These are phyloP conservation scores for Zeuzera pyrina DNA, from an alignment of 2,888 invertebrate species.

Conservation along the genomic window DNA sequence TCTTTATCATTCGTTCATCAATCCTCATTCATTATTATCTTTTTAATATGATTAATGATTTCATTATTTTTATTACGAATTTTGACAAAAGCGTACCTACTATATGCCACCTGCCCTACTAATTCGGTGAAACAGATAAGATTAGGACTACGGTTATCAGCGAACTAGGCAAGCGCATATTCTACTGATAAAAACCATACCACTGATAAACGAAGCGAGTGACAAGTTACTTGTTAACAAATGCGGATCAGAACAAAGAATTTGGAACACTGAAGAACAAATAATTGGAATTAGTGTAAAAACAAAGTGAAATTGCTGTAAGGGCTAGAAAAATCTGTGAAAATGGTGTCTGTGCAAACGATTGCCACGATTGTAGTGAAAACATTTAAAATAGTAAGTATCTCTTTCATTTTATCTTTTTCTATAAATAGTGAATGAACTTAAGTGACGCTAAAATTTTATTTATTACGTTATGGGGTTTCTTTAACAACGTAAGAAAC, in stretches of 20 bases:
- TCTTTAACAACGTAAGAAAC: too few relatives aligned
- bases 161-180: slow-evolving; percentile 23
- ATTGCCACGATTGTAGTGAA: slow-evolving; percentile 87
- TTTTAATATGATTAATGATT: too few relatives aligned
- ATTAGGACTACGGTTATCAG: slow-evolving; percentile 37
- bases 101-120: slow-evolving; percentile 50
- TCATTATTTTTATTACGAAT: too few relatives aligned
- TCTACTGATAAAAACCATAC: slow-evolving; percentile 38
- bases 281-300: slow-evolving; percentile 2
- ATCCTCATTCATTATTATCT: too few relatives aligned
- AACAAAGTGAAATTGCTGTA: too few relatives aligned
- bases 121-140: slow-evolving; percentile 63
- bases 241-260: slow-evolving; percentile 49
- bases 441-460: too few relatives aligned
- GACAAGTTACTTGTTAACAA: slow-evolving; percentile 38
- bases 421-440: too few relatives aligned
- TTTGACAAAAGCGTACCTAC: not conserved
- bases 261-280: slow-evolving; percentile 17
- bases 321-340: slow-evolving; percentile 31
- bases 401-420: too few relatives aligned
- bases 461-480: too few relatives aligned
- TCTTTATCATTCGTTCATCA: too few relatives aligned
- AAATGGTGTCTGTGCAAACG: slow-evolving; percentile 86
- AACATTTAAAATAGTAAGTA: slow-evolving; percentile 86
- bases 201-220: slow-evolving; percentile 48